A percentile compares a stretch with the other conserved stretches of the same genome.
Conservation (phyloP, 2,113 vertebrate genomes). For the Epinephelus cyanopodus region DNA sequence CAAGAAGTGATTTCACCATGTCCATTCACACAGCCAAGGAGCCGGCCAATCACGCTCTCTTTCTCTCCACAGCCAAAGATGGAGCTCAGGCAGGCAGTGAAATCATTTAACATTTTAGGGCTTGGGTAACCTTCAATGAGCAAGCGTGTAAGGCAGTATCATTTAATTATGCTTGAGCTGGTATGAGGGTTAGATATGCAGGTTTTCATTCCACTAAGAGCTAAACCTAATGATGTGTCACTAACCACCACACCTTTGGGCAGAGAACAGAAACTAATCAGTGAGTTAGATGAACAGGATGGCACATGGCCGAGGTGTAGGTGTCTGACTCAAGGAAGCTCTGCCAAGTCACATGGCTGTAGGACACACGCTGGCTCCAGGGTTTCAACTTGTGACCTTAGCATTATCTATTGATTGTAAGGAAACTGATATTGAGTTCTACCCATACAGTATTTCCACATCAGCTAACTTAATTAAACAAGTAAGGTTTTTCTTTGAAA, state of each 20-base stretch:
- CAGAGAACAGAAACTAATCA: slow-evolving; percentile 2
- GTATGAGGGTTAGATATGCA: neutral
- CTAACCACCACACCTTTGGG: neutral
- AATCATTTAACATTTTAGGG: slow-evolving; percentile 2
- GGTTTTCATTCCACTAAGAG: neutral
- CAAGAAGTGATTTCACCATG: slow-evolving; percentile 31
- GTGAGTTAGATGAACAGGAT: neutral
- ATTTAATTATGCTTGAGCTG: neutral
- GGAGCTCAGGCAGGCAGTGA: neutral
- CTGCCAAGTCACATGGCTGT: slow-evolving; percentile 32
- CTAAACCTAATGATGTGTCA: slow-evolving; percentile 21
- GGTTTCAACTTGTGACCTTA: slow-evolving; percentile 14
- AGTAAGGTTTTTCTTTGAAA: slow-evolving; percentile 7
- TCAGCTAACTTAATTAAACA: slow-evolving; percentile 20
- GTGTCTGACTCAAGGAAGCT: neutral
- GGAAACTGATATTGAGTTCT: neutral
- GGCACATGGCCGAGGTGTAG: slow-evolving; percentile 8
- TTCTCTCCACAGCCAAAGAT: slow-evolving; percentile 25
- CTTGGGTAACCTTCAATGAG: neutral
- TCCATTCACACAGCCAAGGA: slow-evolving; percentile 1
- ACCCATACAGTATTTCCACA: neutral
- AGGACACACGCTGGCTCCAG: neutral
- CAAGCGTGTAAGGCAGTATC: neutral
- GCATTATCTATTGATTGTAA: slow-evolving; percentile 16
- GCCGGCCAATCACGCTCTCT: neutral